These are phyloP conservation scores for Pionites leucogaster DNA, from an alignment of 2,113 vertebrate species.

Conservation along the genomic window DNA sequence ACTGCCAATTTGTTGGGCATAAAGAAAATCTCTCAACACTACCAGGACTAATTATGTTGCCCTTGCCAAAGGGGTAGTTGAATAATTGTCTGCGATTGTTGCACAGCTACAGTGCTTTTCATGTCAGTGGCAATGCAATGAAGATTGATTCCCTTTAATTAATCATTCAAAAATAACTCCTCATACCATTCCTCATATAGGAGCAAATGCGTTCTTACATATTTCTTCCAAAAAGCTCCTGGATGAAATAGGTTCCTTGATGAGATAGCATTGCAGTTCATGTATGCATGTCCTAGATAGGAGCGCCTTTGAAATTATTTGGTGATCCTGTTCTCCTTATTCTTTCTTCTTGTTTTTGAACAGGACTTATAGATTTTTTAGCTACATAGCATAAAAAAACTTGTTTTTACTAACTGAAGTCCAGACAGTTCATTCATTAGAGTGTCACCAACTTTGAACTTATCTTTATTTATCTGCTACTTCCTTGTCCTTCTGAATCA, in stretches of 20 bases:
- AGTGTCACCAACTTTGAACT: not conserved
- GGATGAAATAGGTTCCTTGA: slow-evolving; percentile 60
- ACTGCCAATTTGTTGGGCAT: slow-evolving; percentile 80
- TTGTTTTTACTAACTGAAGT: slow-evolving; percentile 14
- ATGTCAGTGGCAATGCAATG: slow-evolving; percentile 77
- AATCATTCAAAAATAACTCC: slow-evolving; percentile 79
- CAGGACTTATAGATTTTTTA: slow-evolving; percentile 32
- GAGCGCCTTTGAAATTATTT: slow-evolving; percentile 52
- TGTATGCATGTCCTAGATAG: slow-evolving; percentile 44
- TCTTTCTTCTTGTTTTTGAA: slow-evolving; percentile 38
- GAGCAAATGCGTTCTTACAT: slow-evolving; percentile 71
- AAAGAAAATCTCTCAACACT: slow-evolving; percentile 80
- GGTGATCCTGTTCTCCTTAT: not conserved
- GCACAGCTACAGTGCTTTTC: slow-evolving; percentile 77
- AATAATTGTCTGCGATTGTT: slow-evolving; percentile 82
- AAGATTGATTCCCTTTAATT: slow-evolving; percentile 86
- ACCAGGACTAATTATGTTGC: slow-evolving; percentile 82
- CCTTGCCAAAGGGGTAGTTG: slow-evolving; percentile 83
- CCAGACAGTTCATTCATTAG: not conserved
- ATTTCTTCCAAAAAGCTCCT: slow-evolving; percentile 70
- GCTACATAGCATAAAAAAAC: not conserved
- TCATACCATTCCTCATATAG: slow-evolving; percentile 69
- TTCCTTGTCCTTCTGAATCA: not conserved
- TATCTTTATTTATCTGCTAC: not conserved
- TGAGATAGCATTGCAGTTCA: slow-evolving; percentile 50